phyloP scores from a whole-genome alignment of 1,140 invertebrate species.

The Goniozus legneri region DNA sequence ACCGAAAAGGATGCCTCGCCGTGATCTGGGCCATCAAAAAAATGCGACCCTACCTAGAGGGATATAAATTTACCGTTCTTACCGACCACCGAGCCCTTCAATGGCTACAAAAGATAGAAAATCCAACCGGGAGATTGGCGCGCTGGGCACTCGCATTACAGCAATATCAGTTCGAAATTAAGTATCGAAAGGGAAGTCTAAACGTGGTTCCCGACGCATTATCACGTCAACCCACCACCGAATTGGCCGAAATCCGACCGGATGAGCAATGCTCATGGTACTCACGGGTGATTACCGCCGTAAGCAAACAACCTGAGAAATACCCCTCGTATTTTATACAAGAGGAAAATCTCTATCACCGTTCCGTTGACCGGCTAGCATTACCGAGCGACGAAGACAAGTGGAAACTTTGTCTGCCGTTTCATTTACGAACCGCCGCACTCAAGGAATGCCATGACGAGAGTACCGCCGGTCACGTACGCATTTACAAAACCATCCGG shows the following conservation, averaged over 20 bases:
- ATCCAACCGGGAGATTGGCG: slow-evolving; percentile 42
- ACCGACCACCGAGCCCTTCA: slow-evolving; percentile 51
- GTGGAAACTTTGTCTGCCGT: too few species aligned
- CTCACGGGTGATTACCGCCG: too few species aligned
- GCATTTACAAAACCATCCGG: slow-evolving; percentile 29
- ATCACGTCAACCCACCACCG: too few species aligned
- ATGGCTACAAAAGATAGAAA: slow-evolving; percentile 46
- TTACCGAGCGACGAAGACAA: slow-evolving; percentile 23
- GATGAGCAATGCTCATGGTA: too few species aligned
- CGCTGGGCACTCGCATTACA: slow-evolving; percentile 46
- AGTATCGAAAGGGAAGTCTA: too few species aligned
- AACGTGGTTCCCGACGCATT: too few species aligned
- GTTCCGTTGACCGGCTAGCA: slow-evolving; percentile 17
- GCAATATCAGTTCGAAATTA: slow-evolving; percentile 19
- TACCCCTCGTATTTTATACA: too few species aligned
- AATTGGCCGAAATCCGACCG: too few species aligned
- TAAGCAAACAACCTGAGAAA: too few species aligned
- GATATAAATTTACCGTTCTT: slow-evolving; percentile 42
- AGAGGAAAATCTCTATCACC: too few species aligned
- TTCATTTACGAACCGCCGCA: too few species aligned
- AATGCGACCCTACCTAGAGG: slow-evolving; percentile 46
- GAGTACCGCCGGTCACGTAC: slow-evolving; percentile 16
- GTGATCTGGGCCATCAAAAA: slow-evolving; percentile 25
- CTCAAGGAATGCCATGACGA: too few species aligned
- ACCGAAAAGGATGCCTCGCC: slow-evolving; percentile 45